A percentile compares a stretch with the other conserved stretches of the same genome.
Evolutionary conservation across 2,113 vertebrate genomes (phyloP).

Genomic region (Mirza zaza): DNA sequence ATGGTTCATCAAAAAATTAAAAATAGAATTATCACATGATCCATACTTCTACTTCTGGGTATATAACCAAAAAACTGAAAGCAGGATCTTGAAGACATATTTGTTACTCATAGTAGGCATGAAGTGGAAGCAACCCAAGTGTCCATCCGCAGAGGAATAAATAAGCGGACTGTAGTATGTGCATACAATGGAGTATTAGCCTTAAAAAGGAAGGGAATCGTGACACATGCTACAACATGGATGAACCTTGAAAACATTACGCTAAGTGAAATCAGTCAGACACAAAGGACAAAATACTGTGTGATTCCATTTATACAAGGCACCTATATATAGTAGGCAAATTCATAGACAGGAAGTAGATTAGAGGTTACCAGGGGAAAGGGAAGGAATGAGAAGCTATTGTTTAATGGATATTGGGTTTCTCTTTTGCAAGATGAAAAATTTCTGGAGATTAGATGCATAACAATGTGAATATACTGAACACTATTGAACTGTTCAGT

Average conservation of each 20-base stretch:
- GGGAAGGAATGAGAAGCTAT: background rate
- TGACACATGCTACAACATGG: background rate
- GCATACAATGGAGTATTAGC: background rate
- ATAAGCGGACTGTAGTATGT: background rate
- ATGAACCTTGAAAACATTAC: background rate
- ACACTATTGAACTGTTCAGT: background rate
- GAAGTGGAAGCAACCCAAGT: background rate
- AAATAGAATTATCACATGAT: background rate
- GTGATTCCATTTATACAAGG: background rate
- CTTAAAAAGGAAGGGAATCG: background rate
- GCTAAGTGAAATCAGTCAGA: background rate
- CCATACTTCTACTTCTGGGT: background rate
- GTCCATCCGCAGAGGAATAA: background rate
- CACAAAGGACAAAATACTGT: background rate
- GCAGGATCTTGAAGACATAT: background rate
- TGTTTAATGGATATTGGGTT: background rate
- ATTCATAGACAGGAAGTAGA: background rate
- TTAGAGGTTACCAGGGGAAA: background rate
- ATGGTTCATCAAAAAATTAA: conserved; percentile 27
- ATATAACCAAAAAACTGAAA: conserved; percentile 15
- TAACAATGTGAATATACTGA: background rate
- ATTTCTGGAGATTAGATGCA: background rate
- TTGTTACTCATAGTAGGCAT: background rate
- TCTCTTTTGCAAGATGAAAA: background rate
- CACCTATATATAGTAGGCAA: background rate